phyloP scores from a whole-genome alignment of 2,113 vertebrate genomes.

The Herpetotheres cachinnans region DNA sequence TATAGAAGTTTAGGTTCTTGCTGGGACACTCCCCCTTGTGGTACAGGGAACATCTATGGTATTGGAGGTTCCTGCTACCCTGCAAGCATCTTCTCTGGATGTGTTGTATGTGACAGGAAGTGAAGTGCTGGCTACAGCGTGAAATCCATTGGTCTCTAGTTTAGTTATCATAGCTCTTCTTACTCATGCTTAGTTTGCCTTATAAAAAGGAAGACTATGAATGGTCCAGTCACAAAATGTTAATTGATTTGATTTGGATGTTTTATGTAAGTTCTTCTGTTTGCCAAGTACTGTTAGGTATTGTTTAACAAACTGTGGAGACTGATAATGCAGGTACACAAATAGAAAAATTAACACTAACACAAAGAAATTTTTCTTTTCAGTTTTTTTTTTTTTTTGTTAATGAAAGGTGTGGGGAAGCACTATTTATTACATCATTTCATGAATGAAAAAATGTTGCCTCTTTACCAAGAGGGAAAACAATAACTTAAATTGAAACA shows the following conservation, averaged over 20 bases:
- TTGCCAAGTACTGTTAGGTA: not conserved
- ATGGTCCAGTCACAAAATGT: not conserved
- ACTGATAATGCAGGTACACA: not conserved
- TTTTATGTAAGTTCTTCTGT: not conserved
- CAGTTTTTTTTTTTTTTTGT: not conserved
- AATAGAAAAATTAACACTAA: not conserved
- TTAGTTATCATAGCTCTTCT: not conserved
- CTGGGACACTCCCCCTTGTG: not conserved
- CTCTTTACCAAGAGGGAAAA: not conserved
- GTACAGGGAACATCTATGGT: not conserved
- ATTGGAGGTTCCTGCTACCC: not conserved
- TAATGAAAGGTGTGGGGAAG: not conserved
- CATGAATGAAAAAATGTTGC: not conserved
- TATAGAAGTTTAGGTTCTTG: not conserved
- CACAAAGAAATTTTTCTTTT: not conserved
- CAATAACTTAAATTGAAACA: not conserved
- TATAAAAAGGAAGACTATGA: not conserved
- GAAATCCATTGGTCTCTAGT: not conserved
- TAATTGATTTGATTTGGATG: not conserved
- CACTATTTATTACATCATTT: not conserved
- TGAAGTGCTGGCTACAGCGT: not conserved
- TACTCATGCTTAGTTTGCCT: not conserved
- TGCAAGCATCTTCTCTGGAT: not conserved
- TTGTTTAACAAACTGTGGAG: not conserved
- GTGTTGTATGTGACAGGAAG: not conserved